A percentile compares a stretch with the other conserved stretches of the same genome.
These are phyloP conservation scores for Nesidiocoris tenuis DNA, from an alignment of 2,888 invertebrate species.

Conservation along the genomic window DNA sequence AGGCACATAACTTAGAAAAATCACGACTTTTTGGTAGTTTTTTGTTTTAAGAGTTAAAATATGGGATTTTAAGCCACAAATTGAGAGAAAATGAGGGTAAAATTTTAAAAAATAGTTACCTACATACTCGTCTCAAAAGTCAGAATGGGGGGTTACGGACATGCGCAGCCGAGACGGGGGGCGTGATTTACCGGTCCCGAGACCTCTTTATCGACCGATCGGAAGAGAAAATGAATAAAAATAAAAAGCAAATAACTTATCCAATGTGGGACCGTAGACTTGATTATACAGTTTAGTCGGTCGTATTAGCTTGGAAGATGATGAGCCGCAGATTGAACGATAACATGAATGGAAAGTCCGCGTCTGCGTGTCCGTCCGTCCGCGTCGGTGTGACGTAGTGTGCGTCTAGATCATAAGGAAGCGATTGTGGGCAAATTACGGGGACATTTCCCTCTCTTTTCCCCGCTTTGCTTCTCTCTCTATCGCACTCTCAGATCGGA, in stretches of 20 bases:
- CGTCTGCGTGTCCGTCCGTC: background rate
- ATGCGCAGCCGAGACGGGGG: background rate
- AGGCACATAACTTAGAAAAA: too few relatives aligned
- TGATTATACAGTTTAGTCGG: background rate
- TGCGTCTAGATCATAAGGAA: background rate
- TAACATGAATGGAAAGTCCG: background rate
- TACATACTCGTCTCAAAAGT: too few relatives aligned
- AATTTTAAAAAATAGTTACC: too few relatives aligned
- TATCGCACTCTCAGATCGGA: background rate
- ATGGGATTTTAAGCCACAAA: too few relatives aligned
- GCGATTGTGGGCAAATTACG: background rate
- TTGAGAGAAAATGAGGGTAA: too few relatives aligned
- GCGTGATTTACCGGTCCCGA: background rate
- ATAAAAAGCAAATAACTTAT: background rate
- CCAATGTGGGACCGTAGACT: background rate
- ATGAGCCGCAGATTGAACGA: background rate
- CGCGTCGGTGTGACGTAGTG: too few relatives aligned
- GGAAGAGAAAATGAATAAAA: background rate
- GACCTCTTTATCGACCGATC: background rate
- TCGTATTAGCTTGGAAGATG: background rate
- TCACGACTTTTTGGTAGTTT: too few relatives aligned
- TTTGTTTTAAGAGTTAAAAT: too few relatives aligned
- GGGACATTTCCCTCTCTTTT: background rate
- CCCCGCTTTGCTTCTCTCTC: background rate
- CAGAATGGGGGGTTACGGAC: too few relatives aligned